Conservation (phyloP, 2,797 vertebrate species). For the Sparus aurata region DNA sequence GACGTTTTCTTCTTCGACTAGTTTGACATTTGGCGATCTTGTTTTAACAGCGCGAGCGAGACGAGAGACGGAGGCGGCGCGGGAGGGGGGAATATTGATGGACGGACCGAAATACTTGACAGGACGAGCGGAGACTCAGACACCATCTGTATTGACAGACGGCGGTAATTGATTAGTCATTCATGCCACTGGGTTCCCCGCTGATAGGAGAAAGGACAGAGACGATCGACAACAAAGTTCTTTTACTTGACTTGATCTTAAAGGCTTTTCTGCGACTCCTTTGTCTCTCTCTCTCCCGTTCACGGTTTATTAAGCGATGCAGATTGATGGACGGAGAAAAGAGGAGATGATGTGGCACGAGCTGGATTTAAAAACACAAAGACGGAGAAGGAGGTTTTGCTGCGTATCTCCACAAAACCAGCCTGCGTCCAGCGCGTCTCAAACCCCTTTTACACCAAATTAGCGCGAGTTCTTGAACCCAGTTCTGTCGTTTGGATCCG, state of each 20-base stretch:
- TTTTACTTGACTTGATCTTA: conserved; percentile 54
- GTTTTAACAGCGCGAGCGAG: conserved; percentile 61
- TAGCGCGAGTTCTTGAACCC: no score
- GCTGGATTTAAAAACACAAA: conserved; percentile 40
- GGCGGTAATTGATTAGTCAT: conserved; percentile 76
- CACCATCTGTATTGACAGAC: conserved; percentile 74
- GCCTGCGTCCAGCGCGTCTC: conserved; percentile 3
- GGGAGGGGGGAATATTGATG: conserved; percentile 66
- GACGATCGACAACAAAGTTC: conserved; percentile 49
- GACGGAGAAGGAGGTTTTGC: neutral
- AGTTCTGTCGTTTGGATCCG: no score
- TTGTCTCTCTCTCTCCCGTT: conserved; percentile 14
- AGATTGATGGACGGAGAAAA: conserved; percentile 22
- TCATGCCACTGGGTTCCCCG: conserved; percentile 61
- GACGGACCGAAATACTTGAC: conserved; percentile 62
- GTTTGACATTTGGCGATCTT: conserved; percentile 74
- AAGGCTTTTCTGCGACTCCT: conserved; percentile 36
- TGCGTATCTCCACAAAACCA: conserved; percentile 44
- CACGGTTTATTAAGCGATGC: conserved; percentile 46
- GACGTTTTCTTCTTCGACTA: conserved; percentile 46
- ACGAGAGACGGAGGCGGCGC: conserved; percentile 47
- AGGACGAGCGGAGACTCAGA: conserved; percentile 67
- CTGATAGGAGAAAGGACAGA: conserved; percentile 72
- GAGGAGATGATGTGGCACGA: conserved; percentile 22
- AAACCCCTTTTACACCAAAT: neutral